Percentiles rank a stretch among this genome's conserved stretches.
These are phyloP conservation scores for Andrena haemorrhoa DNA, from an alignment of 2,888 invertebrate genomes.

Conservation along the genomic window DNA sequence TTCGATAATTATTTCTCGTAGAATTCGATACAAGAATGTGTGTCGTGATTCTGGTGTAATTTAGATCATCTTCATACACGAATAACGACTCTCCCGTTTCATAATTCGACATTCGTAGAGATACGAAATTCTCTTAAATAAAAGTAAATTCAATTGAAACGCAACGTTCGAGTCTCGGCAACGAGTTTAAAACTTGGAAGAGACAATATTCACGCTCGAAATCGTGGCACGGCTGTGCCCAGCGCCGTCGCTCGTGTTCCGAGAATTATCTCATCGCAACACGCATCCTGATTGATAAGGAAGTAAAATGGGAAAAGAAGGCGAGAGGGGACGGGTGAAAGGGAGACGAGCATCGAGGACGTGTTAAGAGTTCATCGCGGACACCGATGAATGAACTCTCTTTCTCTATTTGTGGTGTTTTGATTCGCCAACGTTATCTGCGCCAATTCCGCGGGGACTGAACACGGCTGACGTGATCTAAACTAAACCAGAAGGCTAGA, in stretches of 20 bases:
- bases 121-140: background rate
- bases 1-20: background rate
- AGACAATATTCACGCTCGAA: conserved; percentile 45
- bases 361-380: conserved; percentile 69
- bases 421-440: conserved; percentile 32
- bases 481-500: background rate
- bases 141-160: background rate
- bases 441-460: conserved; percentile 6
- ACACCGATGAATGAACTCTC: conserved; percentile 60
- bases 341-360: conserved; percentile 49
- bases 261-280: conserved; percentile 69
- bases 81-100: background rate
- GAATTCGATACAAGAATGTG: background rate
- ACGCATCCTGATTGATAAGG: conserved; percentile 71
- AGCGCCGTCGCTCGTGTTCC: conserved; percentile 37
- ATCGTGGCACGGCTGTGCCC: conserved; percentile 20
- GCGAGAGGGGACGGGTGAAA: conserved; percentile 22
- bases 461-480: conserved; percentile 8
- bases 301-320: conserved; percentile 51
- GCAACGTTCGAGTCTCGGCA: background rate
- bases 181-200: background rate
- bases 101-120: background rate
- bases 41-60: background rate
- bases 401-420: conserved; percentile 23
- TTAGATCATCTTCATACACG: background rate